These are phyloP conservation scores for Plectus sambesii DNA, from an alignment of 1,140 invertebrate genomes.

Conservation along the genomic window DNA sequence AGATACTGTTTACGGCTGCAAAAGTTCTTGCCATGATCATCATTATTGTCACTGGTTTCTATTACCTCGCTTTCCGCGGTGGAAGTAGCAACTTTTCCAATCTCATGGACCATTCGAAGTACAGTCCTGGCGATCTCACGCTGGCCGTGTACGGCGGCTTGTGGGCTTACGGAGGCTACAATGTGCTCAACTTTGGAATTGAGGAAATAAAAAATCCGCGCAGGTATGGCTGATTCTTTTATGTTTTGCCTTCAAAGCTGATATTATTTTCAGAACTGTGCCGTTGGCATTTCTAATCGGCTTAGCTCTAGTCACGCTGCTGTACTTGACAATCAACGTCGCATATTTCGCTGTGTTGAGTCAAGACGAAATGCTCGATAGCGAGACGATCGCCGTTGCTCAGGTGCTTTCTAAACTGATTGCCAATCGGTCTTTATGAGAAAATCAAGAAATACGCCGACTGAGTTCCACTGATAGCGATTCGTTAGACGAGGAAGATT, in stretches of 20 bases:
- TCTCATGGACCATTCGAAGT: conserved; percentile 76
- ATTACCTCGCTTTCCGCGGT: conserved; percentile 21
- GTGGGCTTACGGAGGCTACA: conserved; percentile 97
- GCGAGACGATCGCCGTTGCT: conserved; percentile 80
- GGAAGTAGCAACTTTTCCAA: conserved; percentile 20
- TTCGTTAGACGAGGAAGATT: too few relatives aligned
- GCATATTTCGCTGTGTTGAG: conserved; percentile 88
- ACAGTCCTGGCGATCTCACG: conserved; percentile 73
- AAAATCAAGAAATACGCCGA: too few relatives aligned
- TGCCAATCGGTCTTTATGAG: conserved; percentile 1
- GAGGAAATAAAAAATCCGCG: conserved; percentile 22
- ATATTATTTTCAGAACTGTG: too few relatives aligned
- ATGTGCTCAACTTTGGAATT: conserved; percentile 27
- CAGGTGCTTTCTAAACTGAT: conserved; percentile 7
- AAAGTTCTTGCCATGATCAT: conserved; percentile 80
- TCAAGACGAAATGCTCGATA: conserved; percentile 66
- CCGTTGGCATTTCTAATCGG: conserved; percentile 86
- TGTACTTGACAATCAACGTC: conserved; percentile 84
- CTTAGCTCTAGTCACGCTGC: conserved; percentile 73
- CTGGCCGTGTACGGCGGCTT: conserved; percentile 95
- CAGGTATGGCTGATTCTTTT: too few relatives aligned
- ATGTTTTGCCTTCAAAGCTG: too few relatives aligned
- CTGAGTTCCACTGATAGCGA: too few relatives aligned
- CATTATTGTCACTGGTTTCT: conserved; percentile 77
- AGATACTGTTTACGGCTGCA: conserved; percentile 91